phyloP scores from a whole-genome alignment of 2,113 vertebrate genomes.

The Catharus minimus region DNA sequence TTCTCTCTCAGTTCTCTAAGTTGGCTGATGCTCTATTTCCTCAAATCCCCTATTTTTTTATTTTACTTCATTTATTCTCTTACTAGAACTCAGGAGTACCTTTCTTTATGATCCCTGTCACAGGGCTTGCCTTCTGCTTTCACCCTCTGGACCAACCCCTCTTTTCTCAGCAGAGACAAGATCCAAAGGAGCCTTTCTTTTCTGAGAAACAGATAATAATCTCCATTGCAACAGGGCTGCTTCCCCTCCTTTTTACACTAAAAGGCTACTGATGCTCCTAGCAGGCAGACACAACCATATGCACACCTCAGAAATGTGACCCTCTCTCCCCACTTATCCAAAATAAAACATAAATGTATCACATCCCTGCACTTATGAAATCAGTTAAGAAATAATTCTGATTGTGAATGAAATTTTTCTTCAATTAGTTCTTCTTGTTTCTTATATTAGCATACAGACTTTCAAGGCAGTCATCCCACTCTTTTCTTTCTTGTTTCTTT shows the following conservation, averaged over 20 bases:
- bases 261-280: not conserved
- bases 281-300: not conserved
- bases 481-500: not conserved
- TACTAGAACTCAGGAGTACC: not conserved
- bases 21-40: not conserved
- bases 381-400: not conserved
- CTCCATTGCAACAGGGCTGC: not conserved
- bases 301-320: not conserved
- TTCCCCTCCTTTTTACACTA: not conserved
- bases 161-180: not conserved
- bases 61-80: not conserved
- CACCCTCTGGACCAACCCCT: not conserved
- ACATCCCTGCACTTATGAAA: not conserved
- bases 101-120: not conserved
- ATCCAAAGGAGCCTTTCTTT: not conserved
- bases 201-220: not conserved
- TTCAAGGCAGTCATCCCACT: not conserved
- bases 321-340: not conserved
- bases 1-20: not conserved
- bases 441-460: not conserved
- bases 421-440: not conserved
- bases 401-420: not conserved
- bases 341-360: not conserved
- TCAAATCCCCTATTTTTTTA: not conserved
- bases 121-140: not conserved